These are phyloP conservation scores for Ancistrus triradiatus DNA, from an alignment of 2,113 vertebrate species.

Conservation along the genomic window DNA sequence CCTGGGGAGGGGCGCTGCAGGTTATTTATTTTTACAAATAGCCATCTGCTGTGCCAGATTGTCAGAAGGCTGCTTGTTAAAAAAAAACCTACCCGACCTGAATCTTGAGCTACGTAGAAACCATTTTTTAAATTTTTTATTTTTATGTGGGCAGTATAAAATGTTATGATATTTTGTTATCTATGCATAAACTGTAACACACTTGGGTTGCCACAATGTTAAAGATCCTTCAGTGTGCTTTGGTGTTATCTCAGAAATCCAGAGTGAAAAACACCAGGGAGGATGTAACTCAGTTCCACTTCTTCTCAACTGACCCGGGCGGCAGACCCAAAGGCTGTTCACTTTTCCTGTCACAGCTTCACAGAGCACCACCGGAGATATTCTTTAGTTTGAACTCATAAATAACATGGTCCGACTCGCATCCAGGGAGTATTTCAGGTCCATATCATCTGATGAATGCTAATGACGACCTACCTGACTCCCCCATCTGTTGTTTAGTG, in stretches of 20 bases:
- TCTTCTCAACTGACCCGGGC: neutral
- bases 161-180: neutral
- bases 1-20: constrained; percentile 28
- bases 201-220: neutral
- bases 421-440: constrained; percentile 4
- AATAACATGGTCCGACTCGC: constrained; percentile 10
- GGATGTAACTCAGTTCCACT: neutral
- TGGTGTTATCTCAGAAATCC: constrained; percentile 7
- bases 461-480: constrained; percentile 17
- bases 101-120: constrained; percentile 14
- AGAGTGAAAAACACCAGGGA: neutral
- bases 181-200: neutral
- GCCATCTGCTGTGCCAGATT: constrained; percentile 56
- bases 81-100: constrained; percentile 37
- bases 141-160: too few relatives aligned
- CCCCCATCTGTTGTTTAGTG: constrained; percentile 20
- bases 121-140: neutral
- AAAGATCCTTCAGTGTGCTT: neutral
- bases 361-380: constrained; percentile 3
- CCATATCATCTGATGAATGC: constrained; percentile 5
- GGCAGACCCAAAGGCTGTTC: neutral
- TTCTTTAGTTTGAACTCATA: constrained; percentile 2
- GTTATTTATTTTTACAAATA: constrained; percentile 54
- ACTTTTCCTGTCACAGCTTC: neutral
- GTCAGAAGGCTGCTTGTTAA: constrained; percentile 36